These are phyloP conservation scores for Dicycla oo DNA, from an alignment of 2,888 invertebrate species.

Conservation along the genomic window DNA sequence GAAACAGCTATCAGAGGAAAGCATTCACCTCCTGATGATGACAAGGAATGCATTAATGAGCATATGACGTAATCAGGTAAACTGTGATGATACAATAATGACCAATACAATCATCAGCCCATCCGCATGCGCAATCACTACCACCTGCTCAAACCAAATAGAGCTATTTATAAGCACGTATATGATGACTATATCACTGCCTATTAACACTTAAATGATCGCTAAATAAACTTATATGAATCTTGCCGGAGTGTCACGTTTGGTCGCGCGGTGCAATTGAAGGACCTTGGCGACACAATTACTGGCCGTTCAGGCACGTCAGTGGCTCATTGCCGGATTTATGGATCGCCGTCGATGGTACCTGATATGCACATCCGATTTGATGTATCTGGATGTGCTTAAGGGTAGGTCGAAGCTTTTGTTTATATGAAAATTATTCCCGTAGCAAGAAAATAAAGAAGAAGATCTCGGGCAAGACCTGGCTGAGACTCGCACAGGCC, in stretches of 20 bases:
- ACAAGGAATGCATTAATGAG: not conserved
- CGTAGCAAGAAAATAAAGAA: not conserved
- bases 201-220: conserved; percentile 56
- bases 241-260: conserved; percentile 35
- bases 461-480: too few species aligned
- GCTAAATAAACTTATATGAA: conserved; percentile 57
- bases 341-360: conserved; percentile 22
- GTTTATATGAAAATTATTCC: not conserved
- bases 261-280: conserved; percentile 29
- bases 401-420: not conserved
- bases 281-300: conserved; percentile 58
- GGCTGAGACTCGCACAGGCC: not conserved
- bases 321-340: conserved; percentile 58
- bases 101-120: not conserved
- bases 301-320: conserved; percentile 30
- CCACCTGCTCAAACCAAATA: conserved; percentile 10
- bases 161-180: conserved; percentile 27
- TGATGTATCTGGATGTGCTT: conserved; percentile 8
- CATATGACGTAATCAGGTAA: not conserved
- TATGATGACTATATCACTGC: conserved; percentile 38
- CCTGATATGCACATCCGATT: too few species aligned
- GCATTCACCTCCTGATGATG: not conserved
- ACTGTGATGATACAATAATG: not conserved
- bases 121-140: conserved; percentile 9
- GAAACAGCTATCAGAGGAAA: not conserved